Conservation (phyloP, 1,140 invertebrate genomes). For the Drosophila teissieri region DNA sequence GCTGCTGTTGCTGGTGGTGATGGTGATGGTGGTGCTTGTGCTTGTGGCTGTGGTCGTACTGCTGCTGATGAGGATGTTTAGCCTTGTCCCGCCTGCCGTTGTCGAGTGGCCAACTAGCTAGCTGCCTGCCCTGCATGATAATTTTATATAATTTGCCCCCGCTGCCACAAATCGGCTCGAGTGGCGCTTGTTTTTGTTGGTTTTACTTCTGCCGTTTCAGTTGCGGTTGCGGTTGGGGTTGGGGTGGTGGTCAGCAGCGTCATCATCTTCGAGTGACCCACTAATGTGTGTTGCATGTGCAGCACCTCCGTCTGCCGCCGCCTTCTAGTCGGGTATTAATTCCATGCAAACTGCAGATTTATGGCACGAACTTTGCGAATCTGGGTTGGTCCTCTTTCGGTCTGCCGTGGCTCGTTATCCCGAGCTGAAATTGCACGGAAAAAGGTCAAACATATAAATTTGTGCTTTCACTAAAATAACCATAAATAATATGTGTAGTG, state of each 20-base stretch:
- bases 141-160: slow-evolving; percentile 78
- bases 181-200: background rate
- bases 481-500: slow-evolving; percentile 30
- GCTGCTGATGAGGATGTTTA: slow-evolving; percentile 39
- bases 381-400: slow-evolving; percentile 33
- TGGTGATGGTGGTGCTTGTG: slow-evolving; percentile 4
- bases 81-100: slow-evolving; percentile 57
- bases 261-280: slow-evolving; percentile 46
- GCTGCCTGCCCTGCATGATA: slow-evolving; percentile 76
- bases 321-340: slow-evolving; percentile 43
- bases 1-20: slow-evolving; percentile 11
- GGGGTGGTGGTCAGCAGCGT: slow-evolving; percentile 44
- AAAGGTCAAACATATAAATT: slow-evolving; percentile 40
- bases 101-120: slow-evolving; percentile 61
- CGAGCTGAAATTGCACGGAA: slow-evolving; percentile 47
- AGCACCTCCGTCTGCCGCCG: slow-evolving; percentile 2
- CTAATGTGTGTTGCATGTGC: slow-evolving; percentile 69
- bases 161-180: slow-evolving; percentile 33
- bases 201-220: background rate
- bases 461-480: slow-evolving; percentile 17
- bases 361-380: slow-evolving; percentile 63
- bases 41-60: background rate
- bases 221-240: slow-evolving; percentile 32
- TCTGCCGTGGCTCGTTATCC: slow-evolving; percentile 23
- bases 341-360: slow-evolving; percentile 60